Percentiles rank a stretch among this genome's conserved stretches.
Conservation (phyloP, 2,113 vertebrate genomes). For the Odontesthes bonariensis region DNA sequence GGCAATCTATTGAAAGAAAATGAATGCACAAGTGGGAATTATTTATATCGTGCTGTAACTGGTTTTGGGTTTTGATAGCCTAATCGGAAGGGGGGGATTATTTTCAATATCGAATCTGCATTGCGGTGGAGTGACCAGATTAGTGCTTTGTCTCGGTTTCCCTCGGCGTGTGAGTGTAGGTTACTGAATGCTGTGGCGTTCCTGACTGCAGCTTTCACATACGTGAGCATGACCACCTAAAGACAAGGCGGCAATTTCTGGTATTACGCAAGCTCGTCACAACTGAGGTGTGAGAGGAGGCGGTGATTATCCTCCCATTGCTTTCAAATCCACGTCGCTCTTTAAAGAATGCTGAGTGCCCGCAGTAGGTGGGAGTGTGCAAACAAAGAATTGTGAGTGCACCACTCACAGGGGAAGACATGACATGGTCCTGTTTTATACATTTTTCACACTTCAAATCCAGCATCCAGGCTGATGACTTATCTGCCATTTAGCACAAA, state of each 20-base stretch:
- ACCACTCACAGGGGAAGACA: too few relatives aligned
- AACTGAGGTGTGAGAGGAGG: conserved; percentile 12
- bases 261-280: conserved; percentile 56
- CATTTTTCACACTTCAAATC: too few relatives aligned
- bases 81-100: conserved; percentile 51
- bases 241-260: conserved; percentile 47
- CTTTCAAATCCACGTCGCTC: conserved; percentile 28
- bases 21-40: conserved; percentile 48
- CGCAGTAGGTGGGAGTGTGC: conserved; percentile 26
- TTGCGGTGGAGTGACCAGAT: conserved; percentile 66
- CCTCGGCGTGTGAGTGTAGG: conserved; percentile 28
- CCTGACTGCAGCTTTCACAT: conserved; percentile 59
- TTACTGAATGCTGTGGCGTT: conserved; percentile 48
- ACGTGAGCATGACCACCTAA: conserved; percentile 29
- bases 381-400: conserved; percentile 5
- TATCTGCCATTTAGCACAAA: too few relatives aligned
- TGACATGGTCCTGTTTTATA: too few relatives aligned
- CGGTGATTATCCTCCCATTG: background rate
- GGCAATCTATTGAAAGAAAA: conserved; percentile 62
- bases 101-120: conserved; percentile 62
- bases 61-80: conserved; percentile 26
- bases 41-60: conserved; percentile 49
- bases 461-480: too few relatives aligned
- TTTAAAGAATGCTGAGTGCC: conserved; percentile 33
- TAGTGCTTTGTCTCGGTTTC: conserved; percentile 43